Base-by-base conservation (phyloP, 2,113 vertebrate genomes). In the Bufo gargarizans region DNA sequence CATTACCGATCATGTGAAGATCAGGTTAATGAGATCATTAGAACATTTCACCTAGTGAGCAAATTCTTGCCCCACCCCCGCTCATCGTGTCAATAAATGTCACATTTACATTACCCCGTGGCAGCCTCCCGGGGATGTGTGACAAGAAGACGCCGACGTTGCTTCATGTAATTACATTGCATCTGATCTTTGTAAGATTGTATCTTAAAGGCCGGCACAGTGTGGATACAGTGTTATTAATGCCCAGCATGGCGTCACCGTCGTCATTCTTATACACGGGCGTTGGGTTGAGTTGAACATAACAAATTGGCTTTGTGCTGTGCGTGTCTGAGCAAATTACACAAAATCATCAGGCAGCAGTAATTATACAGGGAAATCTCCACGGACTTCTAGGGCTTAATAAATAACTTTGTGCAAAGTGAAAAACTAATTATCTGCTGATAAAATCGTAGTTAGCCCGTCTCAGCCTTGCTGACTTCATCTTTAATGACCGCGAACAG, bases 341-440 rank as follows among this genome's bases (percentile, higher is more conserved):
- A 90, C 49, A 53, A 77, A 80, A 81, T 86, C 84, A 89, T 86
- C 58, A 80, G 77, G 78, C 80, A 83, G 74, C 61, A 79, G 74
- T 80, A 84, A 86, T 84, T 84, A 87, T 86, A 80, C 20, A 79
- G 63, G 85, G 76, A 83, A 80, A 83, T 91, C 87, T 89, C 85
- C 47, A 49, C 13, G 84, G 86, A 91, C 59, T 84, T 85, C 76
- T 72, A 49, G 17, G 81, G 85, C 88, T 79, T 87, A 80, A 90
- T 88, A 84, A 85, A 79, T 84, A 87, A 87, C 89, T 79, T 89
- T 89, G 85, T 80, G 81, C 86, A 87, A 87, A 86, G 55, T 50
- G 69, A 86, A 82, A 86, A 86, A 87, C 86, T 89, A 91, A 90
- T 91, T 91, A 91, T 89, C 87, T 89, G 87, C 89, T 89, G 87